Evolutionary conservation across 1,140 invertebrate species (phyloP), one percentile per base, ranked within the genome.

Genomic region (Heliconius congener): DNA sequence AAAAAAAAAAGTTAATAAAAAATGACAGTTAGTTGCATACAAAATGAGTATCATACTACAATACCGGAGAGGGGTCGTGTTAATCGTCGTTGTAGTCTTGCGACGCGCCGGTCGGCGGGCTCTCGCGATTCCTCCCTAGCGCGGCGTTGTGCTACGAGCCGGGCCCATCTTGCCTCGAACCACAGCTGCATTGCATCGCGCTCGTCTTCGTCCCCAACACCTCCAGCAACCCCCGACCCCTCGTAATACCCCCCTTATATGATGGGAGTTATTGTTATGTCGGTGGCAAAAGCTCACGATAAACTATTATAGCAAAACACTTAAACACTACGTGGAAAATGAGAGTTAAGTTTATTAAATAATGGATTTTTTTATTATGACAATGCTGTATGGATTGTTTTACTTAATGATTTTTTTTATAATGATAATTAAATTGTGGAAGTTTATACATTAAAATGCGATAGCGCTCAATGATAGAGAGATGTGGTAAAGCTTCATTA

Each of bases 121-220:
- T 91, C 87, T 60, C 83, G 74, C 3, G 86, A 71, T 72, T 86
- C 85, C 9, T 87, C 86, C 8, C 89, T 80, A 18, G 84, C 82
- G 0, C 90, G 83, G 27, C 91, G 74, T 83, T 91, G 89, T 8
- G 92, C 88, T 50, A 92, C 88, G 2, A 92, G 86, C 60, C 91
- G 80, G 71, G 92, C 91, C 92, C 91, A 93, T 1, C 91, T 84
- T 18, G 91, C 91, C 77, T 92, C 92, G 83, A 93, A 92, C 91
- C 92, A 92, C 57, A 92, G 83, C 88, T 92, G 92, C 90, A 92
- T 91, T 2, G 91, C 90, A 79, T 91, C 90, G 1, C 91, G 87
- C 80, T 93, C 91, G 80, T 91, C 90, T 37, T 83, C 87, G 79
- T 73, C 71, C 18, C 71, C 70, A 30, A 34, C 71, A n/a, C 57